These are phyloP conservation scores for Diorhabda carinulata DNA, from an alignment of 1,140 invertebrate genomes.

Conservation along the genomic window DNA sequence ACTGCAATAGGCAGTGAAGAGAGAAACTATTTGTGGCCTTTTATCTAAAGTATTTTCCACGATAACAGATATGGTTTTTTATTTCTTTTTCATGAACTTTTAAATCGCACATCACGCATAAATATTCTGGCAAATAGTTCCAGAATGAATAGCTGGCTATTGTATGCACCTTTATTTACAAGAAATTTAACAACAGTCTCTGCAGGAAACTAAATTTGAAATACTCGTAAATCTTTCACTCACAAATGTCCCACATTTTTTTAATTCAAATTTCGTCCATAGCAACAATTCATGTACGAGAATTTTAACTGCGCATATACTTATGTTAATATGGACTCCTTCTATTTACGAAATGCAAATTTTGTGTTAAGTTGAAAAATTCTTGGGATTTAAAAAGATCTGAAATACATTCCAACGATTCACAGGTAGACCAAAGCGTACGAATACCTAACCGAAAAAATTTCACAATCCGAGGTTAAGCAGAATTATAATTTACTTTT, in stretches of 20 bases:
- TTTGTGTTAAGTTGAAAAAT: not conserved
- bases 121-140: no score
- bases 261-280: not conserved
- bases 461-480: no score
- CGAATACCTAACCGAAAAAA: no score
- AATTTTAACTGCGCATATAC: not conserved
- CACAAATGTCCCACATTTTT: not conserved
- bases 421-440: not conserved
- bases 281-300: conserved; percentile 2
- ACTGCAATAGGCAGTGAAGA: no score
- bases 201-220: not conserved
- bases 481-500: no score
- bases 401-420: not conserved
- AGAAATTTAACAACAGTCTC: not conserved
- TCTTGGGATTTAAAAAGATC: not conserved
- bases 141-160: no score
- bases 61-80: no score
- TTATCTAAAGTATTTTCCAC: no score
- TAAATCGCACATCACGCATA: no score
- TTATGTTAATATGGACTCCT: conserved; percentile 2
- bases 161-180: no score
- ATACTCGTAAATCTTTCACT: conserved; percentile 1
- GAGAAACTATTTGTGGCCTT: no score
- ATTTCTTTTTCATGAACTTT: no score
- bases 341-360: not conserved